Conservation (phyloP, 2,113 vertebrate species). For the Oncorhynchus kisutch region DNA sequence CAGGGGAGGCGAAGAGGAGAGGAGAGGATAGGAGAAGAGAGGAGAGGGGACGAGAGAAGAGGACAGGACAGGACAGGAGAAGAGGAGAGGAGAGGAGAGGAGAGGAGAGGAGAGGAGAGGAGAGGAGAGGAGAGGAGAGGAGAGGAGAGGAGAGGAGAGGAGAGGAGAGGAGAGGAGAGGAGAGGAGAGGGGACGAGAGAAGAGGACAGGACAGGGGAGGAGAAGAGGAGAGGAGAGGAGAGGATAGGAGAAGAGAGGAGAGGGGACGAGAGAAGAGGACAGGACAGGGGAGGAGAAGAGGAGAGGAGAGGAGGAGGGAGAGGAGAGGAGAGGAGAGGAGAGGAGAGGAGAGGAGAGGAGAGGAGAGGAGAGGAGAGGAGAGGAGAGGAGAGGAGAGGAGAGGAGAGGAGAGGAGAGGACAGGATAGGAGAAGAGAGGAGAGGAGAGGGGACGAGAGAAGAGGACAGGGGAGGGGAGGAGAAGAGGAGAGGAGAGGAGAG, state of each 20-base stretch:
- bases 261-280: too few species aligned
- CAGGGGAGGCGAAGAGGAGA: too few species aligned
- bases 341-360: not conserved
- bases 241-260: too few species aligned
- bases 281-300: not conserved
- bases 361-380: not conserved
- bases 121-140: not conserved
- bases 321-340: too few species aligned
- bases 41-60: not conserved
- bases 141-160: not conserved
- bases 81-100: not conserved
- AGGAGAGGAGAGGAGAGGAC: too few species aligned
- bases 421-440: too few species aligned
- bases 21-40: too few species aligned
- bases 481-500: not conserved
- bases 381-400: not conserved
- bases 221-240: not conserved
- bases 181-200: too few species aligned
- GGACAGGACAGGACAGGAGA: not conserved
- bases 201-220: not conserved
- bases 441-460: not conserved
- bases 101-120: not conserved
- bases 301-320: not conserved
- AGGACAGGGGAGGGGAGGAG: not conserved
- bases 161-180: not conserved